Evolutionary conservation across 2,797 vertebrate genomes (phyloP), one percentile per base, ranked within the genome.

Genomic region (Trichosurus vulpecula): DNA sequence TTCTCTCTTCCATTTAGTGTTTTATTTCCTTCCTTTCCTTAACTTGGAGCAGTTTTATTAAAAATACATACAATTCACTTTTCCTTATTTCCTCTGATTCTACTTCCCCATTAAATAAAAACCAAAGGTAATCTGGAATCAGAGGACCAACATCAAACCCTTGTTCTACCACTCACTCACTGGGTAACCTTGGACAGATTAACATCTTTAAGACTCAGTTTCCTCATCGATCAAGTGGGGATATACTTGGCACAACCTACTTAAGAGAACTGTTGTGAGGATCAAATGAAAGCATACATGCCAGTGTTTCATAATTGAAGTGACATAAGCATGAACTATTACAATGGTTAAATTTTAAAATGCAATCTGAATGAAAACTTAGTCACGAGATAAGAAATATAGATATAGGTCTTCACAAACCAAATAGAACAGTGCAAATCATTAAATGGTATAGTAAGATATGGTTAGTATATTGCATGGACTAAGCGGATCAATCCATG

Each of bases 351-450:
- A 95, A 52, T 58, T 54, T 58, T 74, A 95, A 97, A 94, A 53
- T 94, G 53, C 95, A 54, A 96, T 93, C 41, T 66, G 35, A 96
- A 95, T 41, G 95, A 55, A 96, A 94, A 97, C 51, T 95, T 0
- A 94, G 1, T 47, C n/a, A 81, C 22, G 6, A 25, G 74, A 81
- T 81, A 81, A 81, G 22, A 81, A 47, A 81, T 27, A 81, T 47
- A 27, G 13, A 14, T 51, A 92, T 0, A 74, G 6, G 53, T 94
- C 57, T 95, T 94, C 51, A 93, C 91, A 95, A 93, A 91, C 0
- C 90, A 53, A 95, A 94, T 29, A 94, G n/a, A 96, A 31, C 91
- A 53, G 52, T 22, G 94, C n/a, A 93, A 94, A 81, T 47, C 13
- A 95, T 93, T 41, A 91, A 74, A 53, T 52, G 47, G 41, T 3